A percentile compares a stretch with the other conserved stretches of the same genome.
These are phyloP conservation scores for Hypercompe scribonia DNA, from an alignment of 2,888 invertebrate genomes.

Conservation along the genomic window DNA sequence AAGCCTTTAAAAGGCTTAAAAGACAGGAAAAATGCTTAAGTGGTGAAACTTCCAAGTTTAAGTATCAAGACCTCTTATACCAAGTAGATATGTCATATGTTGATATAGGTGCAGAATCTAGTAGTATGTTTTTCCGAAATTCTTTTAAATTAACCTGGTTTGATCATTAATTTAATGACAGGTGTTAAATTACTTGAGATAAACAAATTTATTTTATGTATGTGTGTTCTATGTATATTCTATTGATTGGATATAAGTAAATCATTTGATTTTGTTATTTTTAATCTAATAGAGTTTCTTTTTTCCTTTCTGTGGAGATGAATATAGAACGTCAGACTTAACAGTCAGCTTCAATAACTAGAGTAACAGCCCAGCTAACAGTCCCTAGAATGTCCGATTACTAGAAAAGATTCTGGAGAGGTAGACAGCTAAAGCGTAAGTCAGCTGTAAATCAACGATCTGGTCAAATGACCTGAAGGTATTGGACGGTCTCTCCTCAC, in stretches of 20 bases:
- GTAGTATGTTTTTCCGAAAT: not conserved
- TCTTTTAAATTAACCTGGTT: not conserved
- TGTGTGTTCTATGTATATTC: not conserved
- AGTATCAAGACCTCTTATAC: constrained; percentile 3
- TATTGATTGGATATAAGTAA: not conserved
- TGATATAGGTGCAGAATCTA: not conserved
- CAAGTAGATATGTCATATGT: not conserved
- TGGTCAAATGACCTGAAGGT: not conserved
- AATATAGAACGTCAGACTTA: too few species aligned
- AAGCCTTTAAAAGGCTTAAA: too few species aligned
- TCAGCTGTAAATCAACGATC: not conserved
- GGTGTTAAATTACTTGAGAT: not conserved
- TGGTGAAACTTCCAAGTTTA: not conserved
- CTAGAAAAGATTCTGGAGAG: too few species aligned
- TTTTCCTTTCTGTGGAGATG: too few species aligned
- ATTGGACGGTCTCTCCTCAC: not conserved
- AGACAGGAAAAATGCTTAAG: not conserved
- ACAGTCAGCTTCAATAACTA: too few species aligned
- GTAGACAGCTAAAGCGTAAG: too few species aligned
- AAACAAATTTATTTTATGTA: not conserved
- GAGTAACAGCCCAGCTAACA: too few species aligned
- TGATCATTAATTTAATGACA: not conserved
- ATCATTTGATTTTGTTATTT: not conserved
- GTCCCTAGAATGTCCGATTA: too few species aligned
- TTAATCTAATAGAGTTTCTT: too few species aligned